Conservation (phyloP, 2,797 vertebrate species). For the Nyctibius grandis region DNA sequence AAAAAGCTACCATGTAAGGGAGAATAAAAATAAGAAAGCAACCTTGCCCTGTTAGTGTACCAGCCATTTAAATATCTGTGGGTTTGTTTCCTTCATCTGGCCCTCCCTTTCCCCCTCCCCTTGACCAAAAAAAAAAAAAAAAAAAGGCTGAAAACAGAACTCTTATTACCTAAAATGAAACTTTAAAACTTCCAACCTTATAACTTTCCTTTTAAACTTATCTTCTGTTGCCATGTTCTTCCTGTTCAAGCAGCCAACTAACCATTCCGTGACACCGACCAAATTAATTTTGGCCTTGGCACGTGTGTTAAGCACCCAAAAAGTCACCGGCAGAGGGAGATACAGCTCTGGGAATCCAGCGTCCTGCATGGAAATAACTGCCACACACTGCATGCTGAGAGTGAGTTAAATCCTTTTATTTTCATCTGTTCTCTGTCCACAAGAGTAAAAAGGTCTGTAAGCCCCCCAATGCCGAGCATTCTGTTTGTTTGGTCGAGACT, state of each 20-base stretch:
- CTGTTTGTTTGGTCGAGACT: neutral
- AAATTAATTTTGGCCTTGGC: neutral
- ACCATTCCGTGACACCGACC: rapidly evolving
- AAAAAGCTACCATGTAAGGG: neutral
- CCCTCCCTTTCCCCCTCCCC: neutral
- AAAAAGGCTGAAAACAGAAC: neutral
- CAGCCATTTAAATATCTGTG: rapidly evolving
- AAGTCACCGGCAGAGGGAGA: slow-evolving; percentile 49
- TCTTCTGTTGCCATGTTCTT: neutral
- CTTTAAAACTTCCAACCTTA: neutral
- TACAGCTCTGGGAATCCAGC: neutral
- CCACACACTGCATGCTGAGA: rapidly evolving
- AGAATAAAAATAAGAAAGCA: neutral
- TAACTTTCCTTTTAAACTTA: neutral
- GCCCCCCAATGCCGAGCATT: rapidly evolving
- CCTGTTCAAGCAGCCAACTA: neutral
- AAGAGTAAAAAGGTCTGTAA: neutral
- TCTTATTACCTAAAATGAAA: neutral
- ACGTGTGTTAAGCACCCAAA: rapidly evolving
- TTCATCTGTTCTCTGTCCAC: neutral
- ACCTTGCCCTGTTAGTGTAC: neutral
- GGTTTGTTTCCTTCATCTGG: neutral
- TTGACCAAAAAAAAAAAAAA: neutral
- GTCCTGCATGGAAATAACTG: rapidly evolving
- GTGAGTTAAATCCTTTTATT: neutral